Conservation (phyloP, 2,888 invertebrate species). For the Rhogogaster chlorosoma region DNA sequence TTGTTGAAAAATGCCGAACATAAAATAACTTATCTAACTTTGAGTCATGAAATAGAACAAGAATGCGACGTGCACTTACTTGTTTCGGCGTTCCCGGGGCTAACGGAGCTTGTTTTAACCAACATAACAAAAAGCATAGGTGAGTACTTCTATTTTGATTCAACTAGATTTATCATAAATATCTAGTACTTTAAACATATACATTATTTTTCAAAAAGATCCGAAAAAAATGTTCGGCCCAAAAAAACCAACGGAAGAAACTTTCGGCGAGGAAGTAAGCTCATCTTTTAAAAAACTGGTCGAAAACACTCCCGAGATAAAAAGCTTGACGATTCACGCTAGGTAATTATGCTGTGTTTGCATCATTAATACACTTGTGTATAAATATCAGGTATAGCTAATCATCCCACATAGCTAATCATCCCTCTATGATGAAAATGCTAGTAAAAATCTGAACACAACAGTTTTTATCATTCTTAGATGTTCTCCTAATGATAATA, state of each 20-base stretch:
- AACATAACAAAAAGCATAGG: slow-evolving; percentile 14
- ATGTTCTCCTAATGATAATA: not conserved
- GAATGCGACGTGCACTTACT: not conserved
- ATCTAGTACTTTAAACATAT: not conserved
- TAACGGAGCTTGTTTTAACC: slow-evolving; percentile 18
- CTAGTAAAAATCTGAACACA: not conserved
- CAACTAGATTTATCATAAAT: not conserved
- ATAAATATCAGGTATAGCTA: no score
- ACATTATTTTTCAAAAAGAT: not conserved
- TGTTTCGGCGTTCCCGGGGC: not conserved
- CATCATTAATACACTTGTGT: no score
- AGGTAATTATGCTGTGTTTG: not conserved
- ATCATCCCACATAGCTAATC: no score
- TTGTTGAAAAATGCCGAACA: slow-evolving; percentile 8
- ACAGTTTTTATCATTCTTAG: not conserved
- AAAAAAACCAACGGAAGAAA: not conserved
- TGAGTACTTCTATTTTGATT: not conserved
- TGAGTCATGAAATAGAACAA: slow-evolving; percentile 19
- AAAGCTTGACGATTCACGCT: not conserved
- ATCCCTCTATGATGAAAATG: no score
- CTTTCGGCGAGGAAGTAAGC: not conserved
- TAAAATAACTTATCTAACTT: not conserved
- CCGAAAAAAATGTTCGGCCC: not conserved
- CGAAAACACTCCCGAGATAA: not conserved
- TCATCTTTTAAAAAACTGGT: slow-evolving; percentile 13